A percentile compares a stretch with the other conserved stretches of the same genome.
These are phyloP conservation scores for Lasiurus borealis DNA, from an alignment of 2,113 vertebrate species.

Conservation along the genomic window DNA sequence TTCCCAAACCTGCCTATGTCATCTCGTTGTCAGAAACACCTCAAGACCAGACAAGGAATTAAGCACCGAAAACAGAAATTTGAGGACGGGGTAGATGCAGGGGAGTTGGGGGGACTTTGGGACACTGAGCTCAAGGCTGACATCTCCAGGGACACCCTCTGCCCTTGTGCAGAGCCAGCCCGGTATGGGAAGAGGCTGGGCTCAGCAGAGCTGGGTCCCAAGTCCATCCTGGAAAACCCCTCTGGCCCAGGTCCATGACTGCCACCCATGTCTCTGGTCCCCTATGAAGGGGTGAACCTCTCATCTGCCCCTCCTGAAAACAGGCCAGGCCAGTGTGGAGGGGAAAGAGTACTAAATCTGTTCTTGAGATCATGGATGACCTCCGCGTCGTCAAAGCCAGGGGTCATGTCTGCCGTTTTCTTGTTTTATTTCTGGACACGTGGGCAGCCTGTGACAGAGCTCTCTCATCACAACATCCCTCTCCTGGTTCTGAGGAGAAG, in stretches of 20 bases:
- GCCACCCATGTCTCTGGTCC: background rate
- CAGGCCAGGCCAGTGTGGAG: background rate
- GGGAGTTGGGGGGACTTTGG: background rate
- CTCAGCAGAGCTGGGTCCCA: background rate
- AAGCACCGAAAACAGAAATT: background rate
- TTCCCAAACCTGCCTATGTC: background rate
- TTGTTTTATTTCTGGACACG: background rate
- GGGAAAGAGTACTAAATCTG: background rate
- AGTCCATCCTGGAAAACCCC: background rate
- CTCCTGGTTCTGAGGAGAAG: background rate
- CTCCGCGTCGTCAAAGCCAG: background rate
- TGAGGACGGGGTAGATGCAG: too few species aligned
- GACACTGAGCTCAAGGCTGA: background rate
- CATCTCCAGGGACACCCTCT: background rate
- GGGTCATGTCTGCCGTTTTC: background rate
- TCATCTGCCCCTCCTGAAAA: background rate
- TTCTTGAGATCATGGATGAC: background rate
- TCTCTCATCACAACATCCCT: background rate
- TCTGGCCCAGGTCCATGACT: background rate
- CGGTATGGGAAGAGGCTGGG: background rate
- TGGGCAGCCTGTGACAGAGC: background rate
- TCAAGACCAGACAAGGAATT: background rate
- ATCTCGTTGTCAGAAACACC: background rate
- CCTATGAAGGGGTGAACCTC: background rate
- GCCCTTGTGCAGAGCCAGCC: background rate